Evolutionary conservation across 2,797 vertebrate species (phyloP).

Genomic region (Lophotriccus pileatus): DNA sequence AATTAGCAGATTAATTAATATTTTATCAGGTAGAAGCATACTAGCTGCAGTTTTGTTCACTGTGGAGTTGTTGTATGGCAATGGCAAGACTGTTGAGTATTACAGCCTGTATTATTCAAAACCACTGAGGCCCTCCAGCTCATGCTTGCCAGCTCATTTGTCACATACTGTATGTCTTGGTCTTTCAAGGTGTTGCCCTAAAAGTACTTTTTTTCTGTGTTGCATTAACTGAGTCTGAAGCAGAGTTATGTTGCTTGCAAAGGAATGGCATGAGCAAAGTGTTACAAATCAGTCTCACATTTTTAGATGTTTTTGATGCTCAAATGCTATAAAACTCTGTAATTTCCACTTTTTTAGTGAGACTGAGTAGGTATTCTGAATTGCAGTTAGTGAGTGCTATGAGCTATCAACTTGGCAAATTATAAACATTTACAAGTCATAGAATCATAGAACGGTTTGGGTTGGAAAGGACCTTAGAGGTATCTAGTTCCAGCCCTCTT

Average conservation of each 20-base stretch:
- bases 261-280: neutral
- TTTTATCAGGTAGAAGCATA: neutral
- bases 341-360: neutral
- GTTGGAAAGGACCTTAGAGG: neutral
- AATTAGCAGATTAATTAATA: neutral
- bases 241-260: neutral
- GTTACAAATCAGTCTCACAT: neutral
- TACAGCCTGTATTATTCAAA: neutral
- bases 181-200: neutral
- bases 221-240: neutral
- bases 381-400: neutral
- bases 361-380: neutral
- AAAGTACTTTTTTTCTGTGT: neutral
- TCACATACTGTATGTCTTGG: neutral
- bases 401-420: neutral
- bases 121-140: neutral
- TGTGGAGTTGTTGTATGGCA: neutral
- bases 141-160: neutral
- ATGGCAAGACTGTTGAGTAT: neutral
- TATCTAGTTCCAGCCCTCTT: accelerated
- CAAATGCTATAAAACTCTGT: neutral
- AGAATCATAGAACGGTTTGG: neutral
- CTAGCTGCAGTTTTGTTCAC: neutral
- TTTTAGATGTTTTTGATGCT: neutral
- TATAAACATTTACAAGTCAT: neutral